These are phyloP conservation scores for Oncorhynchus nerka DNA, from an alignment of 2,113 vertebrate genomes.

Conservation along the genomic window DNA sequence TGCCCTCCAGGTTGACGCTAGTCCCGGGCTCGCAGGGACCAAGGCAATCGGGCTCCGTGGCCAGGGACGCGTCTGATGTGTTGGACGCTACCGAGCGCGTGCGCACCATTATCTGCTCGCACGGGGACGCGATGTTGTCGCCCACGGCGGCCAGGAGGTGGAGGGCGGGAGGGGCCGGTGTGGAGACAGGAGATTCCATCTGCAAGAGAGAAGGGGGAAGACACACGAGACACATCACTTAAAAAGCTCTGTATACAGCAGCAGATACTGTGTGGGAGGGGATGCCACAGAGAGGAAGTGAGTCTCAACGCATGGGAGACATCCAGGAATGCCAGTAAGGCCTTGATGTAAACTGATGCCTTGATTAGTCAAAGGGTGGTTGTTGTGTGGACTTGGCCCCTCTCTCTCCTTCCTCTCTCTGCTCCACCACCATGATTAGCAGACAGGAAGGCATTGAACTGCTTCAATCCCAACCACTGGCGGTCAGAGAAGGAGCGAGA, in stretches of 20 bases:
- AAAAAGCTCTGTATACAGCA: slow-evolving; percentile 44
- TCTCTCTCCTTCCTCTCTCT: slow-evolving; percentile 14
- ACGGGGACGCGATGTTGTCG: slow-evolving; percentile 91
- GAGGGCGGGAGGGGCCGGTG: slow-evolving; percentile 88
- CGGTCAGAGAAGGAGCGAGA: neutral
- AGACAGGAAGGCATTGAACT: slow-evolving; percentile 32
- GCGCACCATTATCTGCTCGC: slow-evolving; percentile 99
- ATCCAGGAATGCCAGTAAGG: slow-evolving; percentile 21
- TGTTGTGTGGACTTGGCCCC: slow-evolving; percentile 12
- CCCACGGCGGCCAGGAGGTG: slow-evolving; percentile 89
- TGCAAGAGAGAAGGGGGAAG: slow-evolving; percentile 55
- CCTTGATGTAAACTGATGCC: slow-evolving; percentile 8
- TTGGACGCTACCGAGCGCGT: slow-evolving; percentile 96
- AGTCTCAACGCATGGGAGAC: slow-evolving; percentile 31
- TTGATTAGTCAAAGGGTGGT: slow-evolving; percentile 16
- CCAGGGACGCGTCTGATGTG: slow-evolving; percentile 93
- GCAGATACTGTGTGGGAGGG: slow-evolving; percentile 41
- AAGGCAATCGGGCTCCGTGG: slow-evolving; percentile 94
- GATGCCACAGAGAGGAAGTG: slow-evolving; percentile 41
- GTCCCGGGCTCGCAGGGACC: slow-evolving; percentile 97
- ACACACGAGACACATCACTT: slow-evolving; percentile 46
- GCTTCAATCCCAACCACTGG: slow-evolving; percentile 20
- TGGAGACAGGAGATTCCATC: slow-evolving; percentile 97
- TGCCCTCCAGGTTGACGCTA: slow-evolving; percentile 97
- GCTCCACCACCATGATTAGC: slow-evolving; percentile 43